These are phyloP conservation scores for Hermaeophaga mercurialis DNA, from an alignment of 2,888 invertebrate species.

Conservation along the genomic window DNA sequence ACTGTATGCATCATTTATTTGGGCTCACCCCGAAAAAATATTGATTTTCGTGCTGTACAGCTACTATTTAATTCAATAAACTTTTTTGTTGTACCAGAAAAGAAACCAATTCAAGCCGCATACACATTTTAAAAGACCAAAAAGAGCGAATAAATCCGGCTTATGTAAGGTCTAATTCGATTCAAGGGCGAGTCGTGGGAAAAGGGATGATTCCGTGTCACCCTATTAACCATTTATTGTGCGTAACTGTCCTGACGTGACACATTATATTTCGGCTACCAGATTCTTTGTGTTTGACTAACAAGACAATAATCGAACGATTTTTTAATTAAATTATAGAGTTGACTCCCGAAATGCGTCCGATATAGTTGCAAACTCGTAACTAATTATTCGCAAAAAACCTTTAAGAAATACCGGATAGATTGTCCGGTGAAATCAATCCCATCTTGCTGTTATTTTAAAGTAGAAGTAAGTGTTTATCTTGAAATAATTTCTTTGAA, in stretches of 20 bases:
- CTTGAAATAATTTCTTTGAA: no score
- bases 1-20: no score
- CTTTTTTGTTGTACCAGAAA: constrained; percentile 8
- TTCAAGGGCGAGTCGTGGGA: constrained; percentile 47
- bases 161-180: constrained; percentile 35
- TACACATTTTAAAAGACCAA: constrained; percentile 35
- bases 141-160: constrained; percentile 40
- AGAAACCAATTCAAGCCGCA: constrained; percentile 33
- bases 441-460: no score
- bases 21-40: no score
- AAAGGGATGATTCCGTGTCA: constrained; percentile 41
- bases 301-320: constrained; percentile 36
- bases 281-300: constrained; percentile 33
- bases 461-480: no score
- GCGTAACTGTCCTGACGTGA: constrained; percentile 28
- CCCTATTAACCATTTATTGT: constrained; percentile 45
- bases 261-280: constrained; percentile 32
- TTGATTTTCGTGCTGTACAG: no score
- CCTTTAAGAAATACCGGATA: no score
- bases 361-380: no score
- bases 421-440: no score
- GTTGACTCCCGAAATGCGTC: no score
- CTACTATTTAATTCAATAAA: no score
- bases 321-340: constrained; percentile 38
- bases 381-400: no score